Evolutionary conservation across 2,797 vertebrate species (phyloP).

Genomic region (Aeoliscus strigatus): DNA sequence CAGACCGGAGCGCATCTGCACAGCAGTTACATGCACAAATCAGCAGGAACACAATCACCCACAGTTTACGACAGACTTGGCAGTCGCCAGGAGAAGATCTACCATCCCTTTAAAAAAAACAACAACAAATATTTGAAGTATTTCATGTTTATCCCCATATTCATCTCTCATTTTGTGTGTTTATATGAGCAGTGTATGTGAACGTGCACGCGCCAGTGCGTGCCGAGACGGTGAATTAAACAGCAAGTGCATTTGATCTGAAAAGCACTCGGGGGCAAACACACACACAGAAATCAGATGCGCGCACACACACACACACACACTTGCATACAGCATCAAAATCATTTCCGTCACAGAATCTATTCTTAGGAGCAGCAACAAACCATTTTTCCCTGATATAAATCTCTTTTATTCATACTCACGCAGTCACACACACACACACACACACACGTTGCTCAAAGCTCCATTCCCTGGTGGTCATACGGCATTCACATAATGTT

Average conservation of each 20-base stretch:
- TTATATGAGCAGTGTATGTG: constrained; percentile 35
- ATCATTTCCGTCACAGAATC: constrained; percentile 71
- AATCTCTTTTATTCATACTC: constrained; percentile 58
- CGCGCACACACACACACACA: constrained; percentile 3
- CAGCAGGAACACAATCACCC: constrained; percentile 43
- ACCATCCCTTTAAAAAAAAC: too few species aligned
- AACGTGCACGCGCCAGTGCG: constrained; percentile 42
- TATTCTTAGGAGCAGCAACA: constrained; percentile 70
- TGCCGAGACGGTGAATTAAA: constrained; percentile 73
- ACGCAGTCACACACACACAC: constrained; percentile 7
- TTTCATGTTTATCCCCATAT: constrained; percentile 52
- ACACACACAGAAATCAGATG: constrained; percentile 50
- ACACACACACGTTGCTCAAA: constrained; percentile 25
- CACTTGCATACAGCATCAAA: constrained; percentile 61
- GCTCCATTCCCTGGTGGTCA: constrained; percentile 58
- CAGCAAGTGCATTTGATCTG: constrained; percentile 74
- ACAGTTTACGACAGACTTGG: constrained; percentile 32
- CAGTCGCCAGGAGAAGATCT: constrained; percentile 33
- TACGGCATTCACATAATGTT: constrained; percentile 48
- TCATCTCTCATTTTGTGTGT: constrained; percentile 48
- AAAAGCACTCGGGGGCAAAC: constrained; percentile 68
- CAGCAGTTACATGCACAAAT: constrained; percentile 39
- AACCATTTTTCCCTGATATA: constrained; percentile 61
- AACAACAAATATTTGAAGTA: constrained; percentile 55
- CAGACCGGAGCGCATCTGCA: constrained; percentile 39